These are phyloP conservation scores for Chanos chanos DNA, from an alignment of 2,797 vertebrate species.

Conservation along the genomic window DNA sequence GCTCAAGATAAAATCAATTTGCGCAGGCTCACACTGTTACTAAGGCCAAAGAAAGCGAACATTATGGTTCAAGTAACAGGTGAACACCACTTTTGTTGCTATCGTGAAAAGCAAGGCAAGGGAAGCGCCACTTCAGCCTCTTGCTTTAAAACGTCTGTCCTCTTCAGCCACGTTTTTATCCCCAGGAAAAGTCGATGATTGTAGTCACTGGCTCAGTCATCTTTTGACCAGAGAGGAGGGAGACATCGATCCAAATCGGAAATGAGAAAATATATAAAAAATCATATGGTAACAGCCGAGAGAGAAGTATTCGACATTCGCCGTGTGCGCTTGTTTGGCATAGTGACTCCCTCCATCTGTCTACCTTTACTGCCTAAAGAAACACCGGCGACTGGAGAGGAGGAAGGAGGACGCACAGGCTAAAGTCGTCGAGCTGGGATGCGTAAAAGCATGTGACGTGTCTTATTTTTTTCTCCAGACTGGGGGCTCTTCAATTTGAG, in stretches of 20 bases:
- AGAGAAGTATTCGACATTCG: no score
- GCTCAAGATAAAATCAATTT: no score
- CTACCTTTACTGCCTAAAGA: constrained; percentile 3
- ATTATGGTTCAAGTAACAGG: constrained; percentile 26
- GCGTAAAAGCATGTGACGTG: constrained; percentile 40
- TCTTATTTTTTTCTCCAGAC: constrained; percentile 21
- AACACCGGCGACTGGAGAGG: constrained; percentile 6
- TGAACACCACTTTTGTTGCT: constrained; percentile 17
- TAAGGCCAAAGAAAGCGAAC: background rate
- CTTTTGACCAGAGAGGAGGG: constrained; percentile 12
- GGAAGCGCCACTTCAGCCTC: background rate
- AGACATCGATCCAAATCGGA: constrained; percentile 49
- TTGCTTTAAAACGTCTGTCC: constrained; percentile 18
- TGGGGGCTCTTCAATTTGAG: constrained; percentile 43
- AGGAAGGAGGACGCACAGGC: constrained; percentile 6
- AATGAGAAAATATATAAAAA: no score
- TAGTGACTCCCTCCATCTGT: constrained; percentile 28
- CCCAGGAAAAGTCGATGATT: constrained; percentile 44
- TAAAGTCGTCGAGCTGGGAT: constrained; percentile 4
- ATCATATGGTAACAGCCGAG: no score
- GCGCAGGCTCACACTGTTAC: no score
- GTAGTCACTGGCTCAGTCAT: constrained; percentile 23
- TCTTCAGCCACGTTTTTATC: constrained; percentile 33
- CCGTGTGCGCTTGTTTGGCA: no score
- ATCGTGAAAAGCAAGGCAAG: constrained; percentile 21